Percentiles rank a stretch among this genome's conserved stretches.
These are phyloP conservation scores for Notarius quadriscutis DNA, from an alignment of 2,113 vertebrate genomes.

Conservation along the genomic window DNA sequence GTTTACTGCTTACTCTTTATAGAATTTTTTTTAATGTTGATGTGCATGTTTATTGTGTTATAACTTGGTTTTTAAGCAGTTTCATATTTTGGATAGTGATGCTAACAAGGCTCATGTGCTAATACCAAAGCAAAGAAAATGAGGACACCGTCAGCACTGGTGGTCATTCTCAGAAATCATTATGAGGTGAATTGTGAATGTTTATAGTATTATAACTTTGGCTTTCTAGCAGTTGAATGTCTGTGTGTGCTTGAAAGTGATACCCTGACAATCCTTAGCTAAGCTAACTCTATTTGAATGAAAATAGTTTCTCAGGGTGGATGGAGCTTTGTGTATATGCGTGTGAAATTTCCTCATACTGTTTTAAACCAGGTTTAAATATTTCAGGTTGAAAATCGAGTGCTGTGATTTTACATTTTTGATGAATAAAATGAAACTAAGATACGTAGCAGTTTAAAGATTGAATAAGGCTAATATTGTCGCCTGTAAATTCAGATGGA, in stretches of 20 bases:
- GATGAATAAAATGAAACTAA: background rate
- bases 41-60: too few relatives aligned
- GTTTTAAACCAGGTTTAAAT: background rate
- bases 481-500: background rate
- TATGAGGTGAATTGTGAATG: background rate
- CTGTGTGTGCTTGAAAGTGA: too few relatives aligned
- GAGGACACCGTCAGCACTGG: background rate
- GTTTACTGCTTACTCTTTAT: too few relatives aligned
- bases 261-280: background rate
- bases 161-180: background rate
- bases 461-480: background rate
- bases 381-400: background rate
- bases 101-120: too few relatives aligned
- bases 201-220: background rate
- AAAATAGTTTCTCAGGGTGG: background rate
- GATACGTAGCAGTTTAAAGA: background rate
- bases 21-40: too few relatives aligned
- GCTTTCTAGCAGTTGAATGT: background rate
- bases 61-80: too few relatives aligned
- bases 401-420: background rate
- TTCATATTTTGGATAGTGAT: too few relatives aligned
- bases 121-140: background rate
- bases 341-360: background rate
- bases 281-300: background rate
- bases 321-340: background rate